These are phyloP conservation scores for Sparidentex hasta DNA, from an alignment of 2,797 vertebrate genomes.

Conservation along the genomic window DNA sequence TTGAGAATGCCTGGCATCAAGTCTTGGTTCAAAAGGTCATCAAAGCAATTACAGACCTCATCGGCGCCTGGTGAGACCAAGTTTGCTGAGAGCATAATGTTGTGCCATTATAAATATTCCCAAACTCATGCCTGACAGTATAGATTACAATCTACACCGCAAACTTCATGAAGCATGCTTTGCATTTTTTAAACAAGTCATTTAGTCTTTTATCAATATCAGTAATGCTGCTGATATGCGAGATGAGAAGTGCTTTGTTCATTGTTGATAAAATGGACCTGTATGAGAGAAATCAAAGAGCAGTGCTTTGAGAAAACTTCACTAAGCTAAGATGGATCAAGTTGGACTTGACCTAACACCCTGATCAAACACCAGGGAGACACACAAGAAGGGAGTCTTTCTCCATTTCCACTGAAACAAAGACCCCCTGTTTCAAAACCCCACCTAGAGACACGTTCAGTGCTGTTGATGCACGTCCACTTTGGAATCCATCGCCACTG, in stretches of 20 bases:
- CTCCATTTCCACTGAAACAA: slow-evolving; percentile 54
- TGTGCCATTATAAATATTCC: slow-evolving; percentile 34
- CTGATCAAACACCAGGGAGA: slow-evolving; percentile 58
- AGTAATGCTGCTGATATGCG: slow-evolving; percentile 6
- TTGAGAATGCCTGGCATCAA: slow-evolving; percentile 27
- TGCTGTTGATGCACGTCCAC: slow-evolving; percentile 29
- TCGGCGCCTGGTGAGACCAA: slow-evolving; percentile 55
- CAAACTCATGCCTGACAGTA: slow-evolving; percentile 28
- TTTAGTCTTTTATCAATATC: slow-evolving; percentile 22
- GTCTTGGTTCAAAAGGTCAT: slow-evolving; percentile 61
- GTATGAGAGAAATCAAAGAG: slow-evolving; percentile 32
- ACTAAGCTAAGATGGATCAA: slow-evolving; percentile 36
- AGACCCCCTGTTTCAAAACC: slow-evolving; percentile 51
- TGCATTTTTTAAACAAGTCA: slow-evolving; percentile 28
- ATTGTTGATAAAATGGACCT: slow-evolving; percentile 27
- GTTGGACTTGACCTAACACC: slow-evolving; percentile 55
- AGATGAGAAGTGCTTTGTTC: slow-evolving; percentile 24
- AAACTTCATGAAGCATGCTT: slow-evolving; percentile 8
- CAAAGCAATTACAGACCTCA: slow-evolving; percentile 51
- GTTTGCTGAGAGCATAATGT: background rate
- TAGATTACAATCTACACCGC: slow-evolving; percentile 23
- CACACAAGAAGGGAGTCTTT: slow-evolving; percentile 34
- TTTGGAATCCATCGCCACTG: slow-evolving; percentile 33
- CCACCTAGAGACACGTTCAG: slow-evolving; percentile 42
- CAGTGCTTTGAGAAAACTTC: slow-evolving; percentile 35